Conservation (phyloP, 2,888 invertebrate species). For the Amitus sp. region DNA sequence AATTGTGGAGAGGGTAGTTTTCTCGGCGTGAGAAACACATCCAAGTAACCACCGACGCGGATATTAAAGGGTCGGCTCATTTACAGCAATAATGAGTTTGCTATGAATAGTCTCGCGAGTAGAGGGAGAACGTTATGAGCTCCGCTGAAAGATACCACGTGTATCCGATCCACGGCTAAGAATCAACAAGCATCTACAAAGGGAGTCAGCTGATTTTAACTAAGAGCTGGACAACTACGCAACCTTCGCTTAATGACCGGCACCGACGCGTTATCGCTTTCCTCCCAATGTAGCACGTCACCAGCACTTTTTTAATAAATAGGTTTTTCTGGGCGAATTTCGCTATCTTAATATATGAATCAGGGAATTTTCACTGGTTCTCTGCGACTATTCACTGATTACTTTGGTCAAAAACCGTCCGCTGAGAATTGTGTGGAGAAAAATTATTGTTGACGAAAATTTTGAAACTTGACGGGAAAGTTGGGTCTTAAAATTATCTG, state of each 20-base stretch:
- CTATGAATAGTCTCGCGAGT: slow-evolving; percentile 58
- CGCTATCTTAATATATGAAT: no score
- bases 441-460: no score
- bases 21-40: slow-evolving; percentile 40
- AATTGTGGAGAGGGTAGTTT: background rate
- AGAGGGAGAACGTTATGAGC: slow-evolving; percentile 38
- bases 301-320: slow-evolving; percentile 28
- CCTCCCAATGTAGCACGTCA: slow-evolving; percentile 63
- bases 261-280: slow-evolving; percentile 62
- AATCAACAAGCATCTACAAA: no score
- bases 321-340: no score
- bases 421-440: no score
- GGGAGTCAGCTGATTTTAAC: slow-evolving; percentile 25
- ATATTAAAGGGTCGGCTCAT: slow-evolving; percentile 64
- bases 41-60: slow-evolving; percentile 50
- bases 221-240: slow-evolving; percentile 16
- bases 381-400: no score
- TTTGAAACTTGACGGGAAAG: no score
- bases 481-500: no score
- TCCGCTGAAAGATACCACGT: slow-evolving; percentile 36
- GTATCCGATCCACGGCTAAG: no score
- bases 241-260: slow-evolving; percentile 57
- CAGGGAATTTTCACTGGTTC: no score
- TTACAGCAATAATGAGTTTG: slow-evolving; percentile 62
- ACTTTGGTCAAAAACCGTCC: no score